Evolutionary conservation across 2,113 vertebrate genomes (phyloP), one percentile per base, ranked within the genome.

Genomic region (Micromys minutus): DNA sequence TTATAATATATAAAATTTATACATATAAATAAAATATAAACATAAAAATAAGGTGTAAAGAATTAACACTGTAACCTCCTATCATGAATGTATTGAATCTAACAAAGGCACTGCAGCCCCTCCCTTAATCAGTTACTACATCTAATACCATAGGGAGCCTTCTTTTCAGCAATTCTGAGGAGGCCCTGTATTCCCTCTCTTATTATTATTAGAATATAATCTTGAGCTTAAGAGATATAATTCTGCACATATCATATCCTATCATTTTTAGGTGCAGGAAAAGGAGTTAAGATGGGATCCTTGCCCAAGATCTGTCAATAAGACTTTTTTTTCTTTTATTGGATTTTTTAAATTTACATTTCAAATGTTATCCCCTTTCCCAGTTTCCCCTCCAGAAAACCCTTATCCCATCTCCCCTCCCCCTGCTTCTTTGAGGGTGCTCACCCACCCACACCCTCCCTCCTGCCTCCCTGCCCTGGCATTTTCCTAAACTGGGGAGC

Each of bases 131-230:
- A 42, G 31, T 90, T 93, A 22, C 36, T 81, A 94, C 15, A 8
- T 31, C 50, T 15, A 89, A 79, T 90, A 91, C n/a, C 88, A 36
- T 89, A 86, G 17, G 59, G 59, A 26, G 36, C n/a, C 13, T 65
- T n/a, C 65, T 89, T 75, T 95, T 86, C 10, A 91, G 45, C 29
- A 88, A 67, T 90, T 91, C 72, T 91, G 29, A 22, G 83, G 42
- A 93, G n/a, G 5, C 7, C 77, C 72, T 34, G 74, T 3, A 45
- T 63, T 85, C 88, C 34, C 71, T 65, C 7, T 79, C 69, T 39
- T 79, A 8, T 71, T 59, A 85, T 92, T 87, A 77, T 42, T 74
- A 69, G 29, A 90, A 75, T 4, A 75, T 42, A 95, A 55, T 11
- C 39, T 47, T 21, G 1, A 83, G 11, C 47, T 91, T 75, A 36